phyloP scores from a whole-genome alignment of 2,113 vertebrate species.

The Butorides virescens region DNA sequence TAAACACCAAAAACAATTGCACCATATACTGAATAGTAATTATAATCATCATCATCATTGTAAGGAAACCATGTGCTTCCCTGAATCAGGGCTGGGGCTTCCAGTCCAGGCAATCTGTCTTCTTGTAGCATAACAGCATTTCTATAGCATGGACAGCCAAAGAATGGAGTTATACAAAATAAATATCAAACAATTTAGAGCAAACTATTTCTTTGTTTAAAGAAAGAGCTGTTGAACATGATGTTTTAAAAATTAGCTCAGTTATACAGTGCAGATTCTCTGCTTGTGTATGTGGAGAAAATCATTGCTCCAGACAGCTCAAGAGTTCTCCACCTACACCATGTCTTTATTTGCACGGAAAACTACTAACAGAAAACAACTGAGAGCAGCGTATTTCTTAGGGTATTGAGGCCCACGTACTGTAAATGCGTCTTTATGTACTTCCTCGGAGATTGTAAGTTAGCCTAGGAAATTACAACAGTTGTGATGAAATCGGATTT shows the following conservation, averaged over 20 bases:
- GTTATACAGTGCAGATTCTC: neutral
- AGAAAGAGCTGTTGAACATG: neutral
- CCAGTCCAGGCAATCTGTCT: conserved; percentile 29
- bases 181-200: neutral
- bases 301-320: neutral
- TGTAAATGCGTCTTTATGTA: neutral
- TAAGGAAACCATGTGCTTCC: conserved; percentile 58
- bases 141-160: neutral
- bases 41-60: neutral
- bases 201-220: neutral
- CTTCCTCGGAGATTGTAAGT: conserved; percentile 27
- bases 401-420: neutral
- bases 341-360: neutral
- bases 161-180: neutral
- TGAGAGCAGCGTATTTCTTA: neutral
- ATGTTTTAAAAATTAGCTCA: neutral
- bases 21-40: conserved; percentile 27
- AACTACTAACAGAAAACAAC: neutral
- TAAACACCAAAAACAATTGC: conserved; percentile 48
- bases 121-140: neutral
- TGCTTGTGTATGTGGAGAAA: neutral
- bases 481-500: conserved; percentile 7
- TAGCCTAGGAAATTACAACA: conserved; percentile 25
- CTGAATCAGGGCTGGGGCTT: conserved; percentile 20
- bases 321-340: neutral